Evolutionary conservation across 2,113 vertebrate genomes (phyloP), one percentile per base, ranked within the genome.

Genomic region (Ophthalmolycus amberensis): DNA sequence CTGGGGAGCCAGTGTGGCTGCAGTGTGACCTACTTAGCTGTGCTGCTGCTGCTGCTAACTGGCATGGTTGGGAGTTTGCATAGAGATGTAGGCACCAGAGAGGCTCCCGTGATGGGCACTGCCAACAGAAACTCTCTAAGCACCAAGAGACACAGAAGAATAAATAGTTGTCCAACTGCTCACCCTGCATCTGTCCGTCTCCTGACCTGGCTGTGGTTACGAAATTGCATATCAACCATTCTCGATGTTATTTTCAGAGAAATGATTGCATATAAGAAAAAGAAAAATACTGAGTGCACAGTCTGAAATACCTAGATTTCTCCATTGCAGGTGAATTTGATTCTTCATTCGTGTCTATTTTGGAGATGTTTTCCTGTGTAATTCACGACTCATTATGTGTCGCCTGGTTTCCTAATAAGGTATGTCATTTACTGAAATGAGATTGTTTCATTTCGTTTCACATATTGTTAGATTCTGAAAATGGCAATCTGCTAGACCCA

Each of bases 1-100:
- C 86, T 74, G 38, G 27, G 69, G 69, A 87, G 86, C 68, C 79
- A 64, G 76, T 72, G 74, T 75, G 82, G 88, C 90, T 91, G 93
- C 89, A 91, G 90, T 85, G 87, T 94, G 93, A 94, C 93, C 93
- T 94, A 94, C 91, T 94, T 94, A 92, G 89, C 76, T 5, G 48
- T 50, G 54, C 76, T 79, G 89, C 79, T 72, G 80, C 48, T 72
- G 77, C 77, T 84, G 88, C 87, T 89, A 79, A 90, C 90, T 94
- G 89, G 91, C 90, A 87, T 75, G 79, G 90, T 56, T 44, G 71
- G 85, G 84, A 84, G 85, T 79, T 91, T 91, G 90, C 86, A 82
- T 77, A 71, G 85, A 79, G 75, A 88, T 77, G 82, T 70, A 82
- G 77, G 84, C 56, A 90, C 72, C 79, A 60, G 71, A 78, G 75